A percentile compares a stretch with the other conserved stretches of the same genome.
Conservation (phyloP, 2,888 invertebrate genomes). For the Anorthoa munda region DNA sequence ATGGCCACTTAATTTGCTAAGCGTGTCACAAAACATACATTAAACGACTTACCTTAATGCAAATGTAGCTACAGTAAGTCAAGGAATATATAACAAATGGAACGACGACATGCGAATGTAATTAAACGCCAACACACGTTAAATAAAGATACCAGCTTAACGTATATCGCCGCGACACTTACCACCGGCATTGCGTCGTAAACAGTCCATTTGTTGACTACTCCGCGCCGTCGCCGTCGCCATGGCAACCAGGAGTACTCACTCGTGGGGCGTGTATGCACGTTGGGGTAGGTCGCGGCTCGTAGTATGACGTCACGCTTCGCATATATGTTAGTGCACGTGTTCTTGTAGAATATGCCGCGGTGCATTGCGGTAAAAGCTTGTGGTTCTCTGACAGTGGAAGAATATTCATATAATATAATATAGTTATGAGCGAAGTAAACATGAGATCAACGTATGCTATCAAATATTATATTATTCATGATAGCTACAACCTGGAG, state of each 20-base stretch:
- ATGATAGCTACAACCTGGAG: too few relatives aligned
- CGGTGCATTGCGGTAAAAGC: not conserved
- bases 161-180: not conserved
- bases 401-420: not conserved
- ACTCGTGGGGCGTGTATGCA: not conserved
- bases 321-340: not conserved
- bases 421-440: not conserved
- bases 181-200: not conserved
- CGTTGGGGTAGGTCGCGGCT: not conserved
- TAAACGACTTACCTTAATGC: not conserved
- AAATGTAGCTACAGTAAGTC: not conserved
- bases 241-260: constrained; percentile 4
- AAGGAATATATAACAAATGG: not conserved
- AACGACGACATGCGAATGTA: not conserved
- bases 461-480: too few relatives aligned
- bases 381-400: not conserved
- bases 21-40: not conserved
- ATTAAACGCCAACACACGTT: constrained; percentile 6
- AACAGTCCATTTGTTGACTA: not conserved
- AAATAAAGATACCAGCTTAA: not conserved
- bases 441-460: not conserved
- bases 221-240: not conserved
- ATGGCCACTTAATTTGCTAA: not conserved
- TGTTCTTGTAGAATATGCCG: not conserved
- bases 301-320: not conserved